Base-by-base conservation (phyloP, 1,140 invertebrate genomes). In the Leptinotarsa lineolata region DNA sequence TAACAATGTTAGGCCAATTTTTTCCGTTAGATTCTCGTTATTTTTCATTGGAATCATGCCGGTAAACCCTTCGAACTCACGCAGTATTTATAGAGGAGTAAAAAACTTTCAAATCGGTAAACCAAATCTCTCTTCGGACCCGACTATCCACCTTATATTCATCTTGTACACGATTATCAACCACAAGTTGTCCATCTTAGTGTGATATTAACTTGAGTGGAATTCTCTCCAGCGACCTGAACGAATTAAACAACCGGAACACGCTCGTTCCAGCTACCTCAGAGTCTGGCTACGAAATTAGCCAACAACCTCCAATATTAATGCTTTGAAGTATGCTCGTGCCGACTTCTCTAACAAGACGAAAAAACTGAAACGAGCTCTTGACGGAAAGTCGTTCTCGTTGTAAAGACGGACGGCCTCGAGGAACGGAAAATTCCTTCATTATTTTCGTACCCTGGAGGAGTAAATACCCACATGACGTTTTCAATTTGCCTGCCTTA, bases 401-500 rank as follows among this genome's bases (percentile, higher is more conserved):
- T 54, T 54, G 48, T 18, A 54, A 54, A 54, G 48, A 54, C n/a
- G n/a, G 15, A 54, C 15, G n/a, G 67, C 30, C 45, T 39, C 67
- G 21, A 68, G 67, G 67, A 68, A 68, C 15, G 58, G 11, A 58
- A 63, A 30, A 39, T 71, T 71, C 59, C 22, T 71, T 71, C 66
- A 69, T 68, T 73, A 73, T 73, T 74, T 74, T 74, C 30, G 3
- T 70, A 22, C 67, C 72, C 72, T 46, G 30, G 58, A 72, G 72
- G 61, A 70, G 59, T 73, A 76, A 76, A 76, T 76, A 76, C 75
- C 72, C 75, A 76, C 75, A 76, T 76, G 75, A 76, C 75, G 72
- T 76, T 76, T 76, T 73, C 75, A 76, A 76, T 76, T 76, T 76
- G 72, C 72, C 72, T 70, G 75, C 69, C 72, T 76, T 73, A 76